Conservation (phyloP, 2,797 vertebrate species). For the Numenius phaeopus region DNA sequence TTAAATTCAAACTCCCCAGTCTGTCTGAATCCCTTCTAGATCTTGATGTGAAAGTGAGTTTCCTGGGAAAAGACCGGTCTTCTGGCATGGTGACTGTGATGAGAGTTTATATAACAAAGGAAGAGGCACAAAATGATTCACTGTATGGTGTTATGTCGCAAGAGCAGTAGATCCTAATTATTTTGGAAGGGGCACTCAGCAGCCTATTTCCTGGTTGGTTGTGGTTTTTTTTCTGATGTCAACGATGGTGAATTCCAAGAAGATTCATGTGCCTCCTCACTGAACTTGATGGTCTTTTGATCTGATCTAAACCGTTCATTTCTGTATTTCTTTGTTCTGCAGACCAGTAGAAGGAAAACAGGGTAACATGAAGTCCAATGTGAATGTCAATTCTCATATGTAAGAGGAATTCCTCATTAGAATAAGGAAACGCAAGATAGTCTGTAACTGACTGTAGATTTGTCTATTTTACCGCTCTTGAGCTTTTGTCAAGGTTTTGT, state of each 20-base stretch:
- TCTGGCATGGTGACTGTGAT: background rate
- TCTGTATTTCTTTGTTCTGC: background rate
- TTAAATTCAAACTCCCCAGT: background rate
- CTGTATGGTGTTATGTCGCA: accelerated
- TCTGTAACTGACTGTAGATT: background rate
- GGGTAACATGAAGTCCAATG: background rate
- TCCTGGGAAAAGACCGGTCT: background rate
- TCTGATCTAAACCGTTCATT: background rate
- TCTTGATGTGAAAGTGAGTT: background rate
- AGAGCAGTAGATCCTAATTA: background rate
- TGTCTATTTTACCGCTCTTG: background rate
- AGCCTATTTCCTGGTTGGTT: background rate
- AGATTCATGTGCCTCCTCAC: background rate
- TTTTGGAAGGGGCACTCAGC: background rate
- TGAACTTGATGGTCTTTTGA: background rate
- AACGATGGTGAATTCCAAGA: background rate
- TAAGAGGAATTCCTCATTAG: background rate
- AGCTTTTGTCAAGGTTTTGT: background rate
- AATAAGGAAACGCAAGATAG: background rate
- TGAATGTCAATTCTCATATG: background rate
- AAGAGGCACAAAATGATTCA: background rate
- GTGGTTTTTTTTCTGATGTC: background rate
- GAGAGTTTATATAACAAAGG: background rate
- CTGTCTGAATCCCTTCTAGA: background rate
- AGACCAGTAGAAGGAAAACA: background rate